Percentiles rank a stretch among this genome's conserved stretches.
Evolutionary conservation across 2,888 invertebrate species (phyloP).

Genomic region (Autographa pulchrina): DNA sequence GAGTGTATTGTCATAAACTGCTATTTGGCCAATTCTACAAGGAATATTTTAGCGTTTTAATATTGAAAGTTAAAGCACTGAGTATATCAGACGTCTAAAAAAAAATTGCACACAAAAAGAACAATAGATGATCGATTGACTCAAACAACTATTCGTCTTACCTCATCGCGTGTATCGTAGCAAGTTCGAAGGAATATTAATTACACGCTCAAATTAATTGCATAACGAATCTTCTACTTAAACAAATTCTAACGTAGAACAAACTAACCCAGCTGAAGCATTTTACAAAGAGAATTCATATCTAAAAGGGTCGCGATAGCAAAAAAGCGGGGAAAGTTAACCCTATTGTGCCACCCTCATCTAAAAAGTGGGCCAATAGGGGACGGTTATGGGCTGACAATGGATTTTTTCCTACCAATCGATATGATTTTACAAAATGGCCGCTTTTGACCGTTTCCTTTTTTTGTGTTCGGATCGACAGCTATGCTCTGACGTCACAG

Average conservation of each 20-base stretch:
- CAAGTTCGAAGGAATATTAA: conserved; percentile 39
- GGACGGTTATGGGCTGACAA: conserved; percentile 78
- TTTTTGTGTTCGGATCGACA: conserved; percentile 60
- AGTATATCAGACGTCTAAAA: not conserved
- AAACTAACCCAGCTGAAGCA: conserved; percentile 63
- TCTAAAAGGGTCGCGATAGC: conserved; percentile 73
- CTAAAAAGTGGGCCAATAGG: conserved; percentile 87
- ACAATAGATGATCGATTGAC: conserved; percentile 11
- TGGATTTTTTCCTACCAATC: conserved; percentile 87
- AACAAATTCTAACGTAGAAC: conserved; percentile 47
- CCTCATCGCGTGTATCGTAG: conserved; percentile 43
- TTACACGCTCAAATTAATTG: conserved; percentile 57
- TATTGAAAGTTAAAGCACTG: not conserved
- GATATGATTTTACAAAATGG: conserved; percentile 86
- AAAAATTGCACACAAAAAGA: not conserved
- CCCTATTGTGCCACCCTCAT: conserved; percentile 82
- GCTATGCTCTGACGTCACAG: conserved; percentile 57
- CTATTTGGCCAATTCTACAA: not conserved
- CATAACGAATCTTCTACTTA: conserved; percentile 37
- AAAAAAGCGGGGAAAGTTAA: conserved; percentile 83
- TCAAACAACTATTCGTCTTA: conserved; percentile 46
- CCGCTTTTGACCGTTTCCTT: conserved; percentile 67
- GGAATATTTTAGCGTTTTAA: not conserved
- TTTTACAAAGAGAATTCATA: conserved; percentile 75
- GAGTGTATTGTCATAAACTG: not conserved